phyloP scores from a whole-genome alignment of 2,888 invertebrate species.

The Pristionchus mayeri region DNA sequence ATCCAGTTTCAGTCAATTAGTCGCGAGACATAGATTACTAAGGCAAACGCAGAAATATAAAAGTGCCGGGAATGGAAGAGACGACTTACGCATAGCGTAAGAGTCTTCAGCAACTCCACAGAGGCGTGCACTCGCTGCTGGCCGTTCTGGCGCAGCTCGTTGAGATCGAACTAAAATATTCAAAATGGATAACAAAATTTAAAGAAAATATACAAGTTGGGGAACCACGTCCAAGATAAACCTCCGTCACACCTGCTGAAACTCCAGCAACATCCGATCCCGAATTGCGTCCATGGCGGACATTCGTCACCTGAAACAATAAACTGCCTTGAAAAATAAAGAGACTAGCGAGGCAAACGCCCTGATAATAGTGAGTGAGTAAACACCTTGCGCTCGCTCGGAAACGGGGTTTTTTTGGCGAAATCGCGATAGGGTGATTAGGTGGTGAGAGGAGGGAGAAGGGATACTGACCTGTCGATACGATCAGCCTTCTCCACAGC shows the following conservation, averaged over 20 bases:
- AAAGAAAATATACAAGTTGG: no score
- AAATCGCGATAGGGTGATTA: background rate
- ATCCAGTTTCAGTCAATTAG: no score
- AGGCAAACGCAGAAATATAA: no score
- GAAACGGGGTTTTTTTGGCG: background rate
- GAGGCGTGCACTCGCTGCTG: slow-evolving; percentile 32
- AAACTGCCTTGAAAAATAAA: background rate
- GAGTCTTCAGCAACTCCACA: slow-evolving; percentile 23
- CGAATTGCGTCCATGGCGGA: slow-evolving; percentile 2
- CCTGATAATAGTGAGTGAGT: background rate
- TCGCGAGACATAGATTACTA: no score
- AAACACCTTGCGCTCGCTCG: background rate
- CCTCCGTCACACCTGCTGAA: background rate
- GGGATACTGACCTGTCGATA: slow-evolving; percentile 14
- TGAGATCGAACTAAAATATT: slow-evolving; percentile 43
- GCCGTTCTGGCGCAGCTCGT: slow-evolving; percentile 25
- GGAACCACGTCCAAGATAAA: no score
- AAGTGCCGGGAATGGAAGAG: background rate
- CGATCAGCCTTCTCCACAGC: background rate
- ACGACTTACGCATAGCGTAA: slow-evolving; percentile 7
- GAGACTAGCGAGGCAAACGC: background rate
- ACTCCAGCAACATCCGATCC: slow-evolving; percentile 1
- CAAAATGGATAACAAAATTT: no score
- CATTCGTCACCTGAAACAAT: background rate
- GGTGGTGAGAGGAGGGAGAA: background rate